Evolutionary conservation across 2,113 vertebrate genomes (phyloP).

Genomic region (Corythornis cristatus): DNA sequence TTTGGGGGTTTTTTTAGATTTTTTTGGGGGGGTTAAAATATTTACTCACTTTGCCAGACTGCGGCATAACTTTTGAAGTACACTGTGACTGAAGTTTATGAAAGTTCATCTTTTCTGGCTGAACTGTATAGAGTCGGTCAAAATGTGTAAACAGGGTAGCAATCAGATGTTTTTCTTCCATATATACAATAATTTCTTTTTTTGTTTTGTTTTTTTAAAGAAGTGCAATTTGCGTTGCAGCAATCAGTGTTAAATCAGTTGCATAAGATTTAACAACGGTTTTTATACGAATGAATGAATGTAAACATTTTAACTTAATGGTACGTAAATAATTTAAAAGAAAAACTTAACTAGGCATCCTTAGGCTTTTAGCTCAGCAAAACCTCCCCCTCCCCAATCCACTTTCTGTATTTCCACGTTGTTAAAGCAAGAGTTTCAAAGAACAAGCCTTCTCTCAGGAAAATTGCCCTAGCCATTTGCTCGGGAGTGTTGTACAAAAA

Average conservation of each 20-base stretch:
- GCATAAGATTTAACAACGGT: conserved; percentile 84
- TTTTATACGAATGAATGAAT: conserved; percentile 84
- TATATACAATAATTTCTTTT: conserved; percentile 77
- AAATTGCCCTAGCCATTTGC: conserved; percentile 77
- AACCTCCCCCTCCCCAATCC: conserved; percentile 39
- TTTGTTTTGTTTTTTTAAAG: conserved; percentile 59
- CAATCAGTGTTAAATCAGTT: conserved; percentile 92
- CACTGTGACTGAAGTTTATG: conserved; percentile 23
- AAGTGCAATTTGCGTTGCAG: conserved; percentile 88
- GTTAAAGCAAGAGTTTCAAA: conserved; percentile 76
- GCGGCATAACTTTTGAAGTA: background rate
- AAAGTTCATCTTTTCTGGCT: conserved; percentile 80
- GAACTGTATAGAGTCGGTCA: conserved; percentile 52
- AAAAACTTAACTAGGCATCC: conserved; percentile 80
- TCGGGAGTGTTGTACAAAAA: conserved; percentile 80
- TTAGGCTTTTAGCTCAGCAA: conserved; percentile 72
- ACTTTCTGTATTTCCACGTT: conserved; percentile 70
- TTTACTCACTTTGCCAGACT: conserved; percentile 48
- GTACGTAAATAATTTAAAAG: conserved; percentile 91
- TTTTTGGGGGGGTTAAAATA: conserved; percentile 11
- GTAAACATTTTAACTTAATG: conserved; percentile 88
- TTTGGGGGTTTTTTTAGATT: background rate
- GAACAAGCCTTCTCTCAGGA: conserved; percentile 92
- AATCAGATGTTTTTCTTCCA: conserved; percentile 85
- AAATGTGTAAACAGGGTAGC: conserved; percentile 94